Evolutionary conservation across 2,888 invertebrate species (phyloP), one percentile per base, ranked within the genome.

Genomic region (Tetheella fluctuosa): DNA sequence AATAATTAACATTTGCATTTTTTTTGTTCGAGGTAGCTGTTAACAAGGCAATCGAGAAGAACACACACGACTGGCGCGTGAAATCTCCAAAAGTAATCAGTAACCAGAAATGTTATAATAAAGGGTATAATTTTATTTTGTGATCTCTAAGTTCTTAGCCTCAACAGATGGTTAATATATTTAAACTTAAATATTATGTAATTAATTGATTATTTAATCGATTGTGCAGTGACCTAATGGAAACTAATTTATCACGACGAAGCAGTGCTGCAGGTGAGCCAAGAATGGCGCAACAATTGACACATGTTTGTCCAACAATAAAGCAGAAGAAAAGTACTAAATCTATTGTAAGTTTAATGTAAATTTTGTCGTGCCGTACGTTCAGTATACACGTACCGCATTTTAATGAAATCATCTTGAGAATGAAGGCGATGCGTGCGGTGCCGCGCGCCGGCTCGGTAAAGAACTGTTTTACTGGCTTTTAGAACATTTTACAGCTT

Each of bases 201-300:
- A 7, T 10, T 25, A 7, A n/a, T 25, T 15, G 25, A 25, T n/a
- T 15, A 15, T 53, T 25, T 53, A 28, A 2, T 28, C 25, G 8
- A 30, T 10, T 30, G 65, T 15, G 2, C 60, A 85, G 82, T 63
- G 78, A 80, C 30, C 77, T 70, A 28, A 70, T 64, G 56, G 80
- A 83, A 30, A 54, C 65, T 61, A 67, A 65, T 60, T 62, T 69
- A 34, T 63, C 79, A 23, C 80, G 81, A 30, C 80, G 80, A 57
- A 79, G 80, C n/a, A 82, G 79, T 64, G 87, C 82, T n/a, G 83
- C 80, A 0, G 89, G 89, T 1, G 90, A 90, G 54, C 85, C 85
- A 3, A 80, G 84, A 53, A 65, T 69, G 37, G 59, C 69, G 2
- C 74, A 78, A n/a, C 62, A 76, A 12, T 59, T 69, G 28, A 76